Evolutionary conservation across 1,140 invertebrate species (phyloP).

Genomic region (Lerema accius): DNA sequence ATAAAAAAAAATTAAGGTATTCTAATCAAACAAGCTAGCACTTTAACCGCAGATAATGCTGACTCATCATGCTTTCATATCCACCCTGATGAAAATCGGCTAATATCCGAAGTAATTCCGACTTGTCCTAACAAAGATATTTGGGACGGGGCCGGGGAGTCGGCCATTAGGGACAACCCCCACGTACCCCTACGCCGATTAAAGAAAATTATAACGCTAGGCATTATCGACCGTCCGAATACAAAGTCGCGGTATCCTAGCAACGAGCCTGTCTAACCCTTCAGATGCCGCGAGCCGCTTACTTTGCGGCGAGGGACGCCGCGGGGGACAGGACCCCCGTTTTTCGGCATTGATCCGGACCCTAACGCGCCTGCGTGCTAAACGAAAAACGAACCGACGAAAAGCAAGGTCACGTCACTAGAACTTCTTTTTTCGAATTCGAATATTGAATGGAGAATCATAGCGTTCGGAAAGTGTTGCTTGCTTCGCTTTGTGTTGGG

Average conservation of each 20-base stretch:
- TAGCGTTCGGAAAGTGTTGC: conserved; percentile 60
- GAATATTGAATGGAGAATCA: conserved; percentile 78
- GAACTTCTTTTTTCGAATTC: conserved; percentile 76
- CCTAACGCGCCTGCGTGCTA: conserved; percentile 74
- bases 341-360: conserved; percentile 78
- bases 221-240: conserved; percentile 69
- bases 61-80: conserved; percentile 16
- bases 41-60: background rate
- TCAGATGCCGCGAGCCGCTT: conserved; percentile 75
- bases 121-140: conserved; percentile 33
- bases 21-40: background rate
- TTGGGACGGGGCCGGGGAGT: conserved; percentile 15
- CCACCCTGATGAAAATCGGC: conserved; percentile 9
- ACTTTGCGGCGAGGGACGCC: conserved; percentile 66
- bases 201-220: conserved; percentile 71
- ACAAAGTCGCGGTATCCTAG: conserved; percentile 70
- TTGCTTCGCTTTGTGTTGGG: conserved; percentile 50
- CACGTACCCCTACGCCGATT: conserved; percentile 52
- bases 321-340: conserved; percentile 64
- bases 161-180: conserved; percentile 43
- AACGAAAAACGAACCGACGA: conserved; percentile 74
- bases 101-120: conserved; percentile 13
- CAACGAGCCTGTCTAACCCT: conserved; percentile 72
- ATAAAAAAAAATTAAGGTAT: background rate
- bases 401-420: conserved; percentile 77